A percentile compares a stretch with the other conserved stretches of the same genome.
phyloP scores from a whole-genome alignment of 2,113 vertebrate species.

The Cyprinodon tularosa region DNA sequence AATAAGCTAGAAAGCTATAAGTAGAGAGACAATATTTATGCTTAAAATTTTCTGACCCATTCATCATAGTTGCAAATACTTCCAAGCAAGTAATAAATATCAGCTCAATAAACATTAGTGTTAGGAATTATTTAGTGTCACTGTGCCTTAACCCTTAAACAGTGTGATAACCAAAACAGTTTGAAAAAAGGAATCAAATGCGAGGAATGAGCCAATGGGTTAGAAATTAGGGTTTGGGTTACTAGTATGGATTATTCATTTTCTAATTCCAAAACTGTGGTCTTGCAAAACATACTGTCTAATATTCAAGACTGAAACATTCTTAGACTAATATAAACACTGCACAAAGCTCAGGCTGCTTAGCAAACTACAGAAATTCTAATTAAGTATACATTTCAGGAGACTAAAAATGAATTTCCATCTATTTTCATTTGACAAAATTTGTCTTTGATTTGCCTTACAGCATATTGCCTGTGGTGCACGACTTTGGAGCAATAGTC shows the following conservation, averaged over 20 bases:
- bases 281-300: background rate
- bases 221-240: background rate
- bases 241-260: background rate
- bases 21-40: background rate
- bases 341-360: slow-evolving; percentile 8
- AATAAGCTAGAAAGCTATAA: background rate
- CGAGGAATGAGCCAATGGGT: background rate
- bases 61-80: background rate
- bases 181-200: background rate
- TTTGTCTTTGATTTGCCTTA: slow-evolving; percentile 28
- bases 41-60: background rate
- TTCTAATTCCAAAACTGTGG: background rate
- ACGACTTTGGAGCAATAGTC: slow-evolving; percentile 42
- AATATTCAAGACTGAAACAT: background rate
- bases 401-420: background rate
- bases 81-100: background rate
- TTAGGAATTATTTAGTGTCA: background rate
- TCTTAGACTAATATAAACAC: background rate
- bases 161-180: background rate
- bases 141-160: background rate
- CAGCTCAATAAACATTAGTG: background rate
- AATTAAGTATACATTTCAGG: background rate
- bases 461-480: slow-evolving; percentile 23
- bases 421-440: slow-evolving; percentile 16
- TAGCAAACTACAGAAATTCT: background rate